These are phyloP conservation scores for Gymnobelideus leadbeateri DNA, from an alignment of 2,113 vertebrate genomes.

Conservation along the genomic window DNA sequence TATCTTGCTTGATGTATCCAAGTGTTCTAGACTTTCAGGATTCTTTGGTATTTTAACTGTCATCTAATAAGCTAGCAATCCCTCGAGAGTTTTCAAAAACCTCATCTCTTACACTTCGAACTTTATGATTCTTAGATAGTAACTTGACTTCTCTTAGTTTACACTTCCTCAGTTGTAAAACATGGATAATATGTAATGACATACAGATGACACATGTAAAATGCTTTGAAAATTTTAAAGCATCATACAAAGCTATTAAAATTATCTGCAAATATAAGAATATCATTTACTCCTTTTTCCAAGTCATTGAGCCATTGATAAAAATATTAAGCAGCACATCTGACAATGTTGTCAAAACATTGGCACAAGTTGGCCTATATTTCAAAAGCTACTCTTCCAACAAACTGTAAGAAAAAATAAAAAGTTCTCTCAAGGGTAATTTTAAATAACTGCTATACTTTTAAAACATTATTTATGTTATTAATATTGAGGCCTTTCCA, in stretches of 20 bases:
- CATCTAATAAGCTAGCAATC: background rate
- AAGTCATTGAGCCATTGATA: background rate
- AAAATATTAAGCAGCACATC: background rate
- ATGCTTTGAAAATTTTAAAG: background rate
- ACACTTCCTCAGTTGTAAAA: background rate
- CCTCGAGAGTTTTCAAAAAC: background rate
- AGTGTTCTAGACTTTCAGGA: background rate
- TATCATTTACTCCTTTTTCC: background rate
- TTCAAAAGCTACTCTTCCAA: constrained; percentile 48
- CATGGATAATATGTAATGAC: background rate
- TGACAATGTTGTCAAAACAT: background rate
- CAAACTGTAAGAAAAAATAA: background rate
- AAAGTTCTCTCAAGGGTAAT: background rate
- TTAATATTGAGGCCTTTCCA: background rate
- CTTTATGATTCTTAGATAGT: background rate
- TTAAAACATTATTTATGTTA: background rate
- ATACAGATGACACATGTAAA: background rate
- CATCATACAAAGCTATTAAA: background rate
- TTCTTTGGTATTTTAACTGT: background rate
- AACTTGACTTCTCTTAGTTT: background rate
- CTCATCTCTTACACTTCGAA: background rate
- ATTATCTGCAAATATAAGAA: background rate
- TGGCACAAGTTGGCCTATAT: constrained; percentile 19
- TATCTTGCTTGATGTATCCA: background rate
- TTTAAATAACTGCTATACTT: constrained; percentile 35